Evolutionary conservation across 2,888 invertebrate genomes (phyloP).

Genomic region (Drosophila sordidula): DNA sequence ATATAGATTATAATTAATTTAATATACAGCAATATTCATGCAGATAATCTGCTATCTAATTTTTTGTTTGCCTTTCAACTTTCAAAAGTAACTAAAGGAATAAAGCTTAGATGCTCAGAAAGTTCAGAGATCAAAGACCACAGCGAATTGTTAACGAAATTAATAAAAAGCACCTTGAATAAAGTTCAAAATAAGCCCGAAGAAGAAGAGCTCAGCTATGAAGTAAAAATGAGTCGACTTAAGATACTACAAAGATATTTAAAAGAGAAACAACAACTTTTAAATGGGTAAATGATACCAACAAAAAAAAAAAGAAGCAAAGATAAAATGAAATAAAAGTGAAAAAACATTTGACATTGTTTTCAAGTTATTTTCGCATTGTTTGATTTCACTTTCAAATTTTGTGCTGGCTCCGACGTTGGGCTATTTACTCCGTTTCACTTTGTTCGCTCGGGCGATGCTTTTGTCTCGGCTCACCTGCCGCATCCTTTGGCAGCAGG

Average conservation of each 20-base stretch:
- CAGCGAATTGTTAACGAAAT: not conserved
- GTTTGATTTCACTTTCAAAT: constrained; percentile 78
- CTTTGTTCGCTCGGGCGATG: constrained; percentile 16
- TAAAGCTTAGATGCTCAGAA: too few relatives aligned
- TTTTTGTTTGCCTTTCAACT: too few relatives aligned
- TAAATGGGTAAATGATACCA: not conserved
- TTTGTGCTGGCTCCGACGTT: constrained; percentile 64
- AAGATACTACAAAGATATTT: not conserved
- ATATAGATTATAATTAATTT: too few relatives aligned
- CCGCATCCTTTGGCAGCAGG: constrained; percentile 1
- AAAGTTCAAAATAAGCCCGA: not conserved
- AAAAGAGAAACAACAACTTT: constrained; percentile 17
- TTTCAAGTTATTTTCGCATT: constrained; percentile 77
- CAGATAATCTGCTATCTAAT: too few relatives aligned
- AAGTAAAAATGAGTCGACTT: not conserved
- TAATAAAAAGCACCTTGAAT: not conserved
- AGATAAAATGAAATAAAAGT: not conserved
- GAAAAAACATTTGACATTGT: constrained; percentile 60
- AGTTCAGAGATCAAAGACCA: not conserved
- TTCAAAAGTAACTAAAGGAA: too few relatives aligned
- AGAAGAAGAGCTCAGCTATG: not conserved
- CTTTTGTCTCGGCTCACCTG: constrained; percentile 46
- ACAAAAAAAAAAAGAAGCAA: too few relatives aligned
- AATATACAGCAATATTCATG: too few relatives aligned
- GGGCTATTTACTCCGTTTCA: not conserved